Evolutionary conservation across 2,888 invertebrate genomes (phyloP).

Genomic region (Lepidochrysops patricia): DNA sequence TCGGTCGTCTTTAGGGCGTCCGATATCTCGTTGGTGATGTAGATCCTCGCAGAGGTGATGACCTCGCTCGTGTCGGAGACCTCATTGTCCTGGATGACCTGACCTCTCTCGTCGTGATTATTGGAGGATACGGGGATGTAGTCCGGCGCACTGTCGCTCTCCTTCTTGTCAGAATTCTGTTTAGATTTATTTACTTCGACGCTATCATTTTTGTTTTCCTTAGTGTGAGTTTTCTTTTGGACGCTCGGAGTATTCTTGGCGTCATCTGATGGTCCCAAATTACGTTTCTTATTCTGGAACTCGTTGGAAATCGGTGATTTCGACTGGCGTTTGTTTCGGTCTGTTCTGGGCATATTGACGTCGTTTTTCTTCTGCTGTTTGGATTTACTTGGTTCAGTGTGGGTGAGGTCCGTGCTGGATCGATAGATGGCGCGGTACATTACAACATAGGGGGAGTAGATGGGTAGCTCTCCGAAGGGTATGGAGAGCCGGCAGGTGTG

Average conservation of each 20-base stretch:
- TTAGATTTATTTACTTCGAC: constrained; percentile 14
- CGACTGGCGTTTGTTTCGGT: constrained; percentile 47
- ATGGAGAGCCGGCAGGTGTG: constrained; percentile 50
- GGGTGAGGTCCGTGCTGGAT: background rate
- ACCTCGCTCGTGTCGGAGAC: constrained; percentile 61
- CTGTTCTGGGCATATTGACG: constrained; percentile 26
- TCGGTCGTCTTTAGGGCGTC: constrained; percentile 60
- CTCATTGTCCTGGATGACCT: constrained; percentile 63
- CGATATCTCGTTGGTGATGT: constrained; percentile 60
- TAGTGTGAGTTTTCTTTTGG: constrained; percentile 31
- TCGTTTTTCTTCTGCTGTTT: constrained; percentile 23
- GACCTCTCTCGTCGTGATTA: constrained; percentile 54
- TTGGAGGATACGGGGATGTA: constrained; percentile 43
- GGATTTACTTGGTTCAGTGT: constrained; percentile 2
- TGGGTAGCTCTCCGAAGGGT: constrained; percentile 56
- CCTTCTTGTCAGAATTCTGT: constrained; percentile 20
- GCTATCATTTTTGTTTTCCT: constrained; percentile 20
- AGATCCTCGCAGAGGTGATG: constrained; percentile 61
- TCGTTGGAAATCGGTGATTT: constrained; percentile 52
- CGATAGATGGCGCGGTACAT: constrained; percentile 39
- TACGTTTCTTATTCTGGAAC: constrained; percentile 45
- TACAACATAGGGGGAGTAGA: constrained; percentile 52
- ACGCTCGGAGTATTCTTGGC: constrained; percentile 15
- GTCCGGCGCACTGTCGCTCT: constrained; percentile 37
- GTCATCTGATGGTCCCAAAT: constrained; percentile 30